Percentiles rank a stretch among this genome's conserved stretches.
phyloP scores from a whole-genome alignment of 2,888 invertebrate species.

The Drosophila picticornis region DNA sequence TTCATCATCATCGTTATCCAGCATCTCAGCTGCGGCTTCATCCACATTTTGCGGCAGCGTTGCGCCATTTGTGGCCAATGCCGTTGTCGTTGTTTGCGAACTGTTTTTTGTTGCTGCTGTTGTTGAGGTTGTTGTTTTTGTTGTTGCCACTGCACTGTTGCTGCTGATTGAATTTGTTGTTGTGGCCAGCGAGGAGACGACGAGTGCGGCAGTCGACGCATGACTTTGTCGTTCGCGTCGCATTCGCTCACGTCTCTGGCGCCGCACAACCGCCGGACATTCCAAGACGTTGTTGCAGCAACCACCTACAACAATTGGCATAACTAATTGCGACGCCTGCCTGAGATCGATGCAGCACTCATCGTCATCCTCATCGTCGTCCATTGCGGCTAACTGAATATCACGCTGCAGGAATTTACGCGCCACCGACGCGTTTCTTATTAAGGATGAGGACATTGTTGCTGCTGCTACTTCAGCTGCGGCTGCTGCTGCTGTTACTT shows the following conservation, averaged over 20 bases:
- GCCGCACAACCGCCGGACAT: constrained; percentile 52
- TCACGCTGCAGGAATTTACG: constrained; percentile 66
- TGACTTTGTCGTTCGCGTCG: constrained; percentile 70
- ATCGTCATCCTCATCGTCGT: constrained; percentile 33
- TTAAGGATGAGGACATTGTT: constrained; percentile 20
- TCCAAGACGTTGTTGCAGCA: constrained; percentile 39
- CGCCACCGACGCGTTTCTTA: constrained; percentile 36
- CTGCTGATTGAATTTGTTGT: constrained; percentile 61
- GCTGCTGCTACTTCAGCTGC: constrained; percentile 14
- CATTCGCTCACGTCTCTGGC: constrained; percentile 70
- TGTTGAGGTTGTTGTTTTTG: constrained; percentile 18
- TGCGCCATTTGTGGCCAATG: constrained; percentile 54
- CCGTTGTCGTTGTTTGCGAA: constrained; percentile 79
- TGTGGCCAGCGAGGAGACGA: constrained; percentile 35
- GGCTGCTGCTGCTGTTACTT: constrained; percentile 4
- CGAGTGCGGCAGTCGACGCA: constrained; percentile 29
- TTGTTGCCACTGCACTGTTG: constrained; percentile 15
- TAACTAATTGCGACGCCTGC: constrained; percentile 78
- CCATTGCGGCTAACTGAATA: constrained; percentile 55
- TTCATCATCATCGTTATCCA: constrained; percentile 37
- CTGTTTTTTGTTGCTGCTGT: constrained; percentile 38
- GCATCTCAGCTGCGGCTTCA: constrained; percentile 41
- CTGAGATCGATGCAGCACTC: constrained; percentile 66
- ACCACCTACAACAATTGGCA: constrained; percentile 74
- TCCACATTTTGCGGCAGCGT: constrained; percentile 46